Base-by-base conservation (phyloP, 2,797 vertebrate species). In the Chrosomus eos region DNA sequence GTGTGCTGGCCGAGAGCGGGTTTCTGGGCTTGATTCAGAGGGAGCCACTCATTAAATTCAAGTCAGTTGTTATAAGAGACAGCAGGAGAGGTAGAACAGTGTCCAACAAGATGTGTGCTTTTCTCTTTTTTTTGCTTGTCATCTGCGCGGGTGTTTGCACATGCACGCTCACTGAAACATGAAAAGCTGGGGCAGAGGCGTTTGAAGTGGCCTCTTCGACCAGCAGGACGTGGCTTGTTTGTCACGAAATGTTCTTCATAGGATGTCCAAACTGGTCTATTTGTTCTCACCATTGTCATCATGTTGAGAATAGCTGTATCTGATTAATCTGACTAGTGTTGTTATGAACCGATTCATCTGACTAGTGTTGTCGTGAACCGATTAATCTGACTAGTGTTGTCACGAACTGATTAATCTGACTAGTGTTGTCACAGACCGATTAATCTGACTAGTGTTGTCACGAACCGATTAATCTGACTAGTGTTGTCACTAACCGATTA, bases 201-300 rank as follows among this genome's bases (percentile, higher is more conserved):
- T 75, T 23, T 75, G 74, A 38, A 58, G 33, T 38, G 51, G 51
- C 71, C 11, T 0, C 31, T 64, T 71, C 0, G 19, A 70, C 51
- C 74, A 58, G 70, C 73, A 85, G 68, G 81, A 79, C 72, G 7
- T 8, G 40, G 40, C 78, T 86, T 86, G 58, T 84, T 84, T 85
- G 80, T 85, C 85, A 83, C 77, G 53, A 81, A 88, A 79, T 72
- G 62, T 70, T 53, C 68, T 73, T 40, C 48, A 26, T 16, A 40
- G n/a, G 31, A 43, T 70, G 72, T 38, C 51, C 19, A 51, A 21
- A 28, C 9, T 10, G 8, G 70, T 45, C 43, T 5, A 16, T 19
- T 48, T 2, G 5, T 51, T 45, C 43, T 40, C 38, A 40, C 16
- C 9, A 16, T 51, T 51, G 43, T 73, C 16, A 31, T n/a, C 26